Conservation (phyloP, 2,113 vertebrate species). For the Tauraco erythrolophus region DNA sequence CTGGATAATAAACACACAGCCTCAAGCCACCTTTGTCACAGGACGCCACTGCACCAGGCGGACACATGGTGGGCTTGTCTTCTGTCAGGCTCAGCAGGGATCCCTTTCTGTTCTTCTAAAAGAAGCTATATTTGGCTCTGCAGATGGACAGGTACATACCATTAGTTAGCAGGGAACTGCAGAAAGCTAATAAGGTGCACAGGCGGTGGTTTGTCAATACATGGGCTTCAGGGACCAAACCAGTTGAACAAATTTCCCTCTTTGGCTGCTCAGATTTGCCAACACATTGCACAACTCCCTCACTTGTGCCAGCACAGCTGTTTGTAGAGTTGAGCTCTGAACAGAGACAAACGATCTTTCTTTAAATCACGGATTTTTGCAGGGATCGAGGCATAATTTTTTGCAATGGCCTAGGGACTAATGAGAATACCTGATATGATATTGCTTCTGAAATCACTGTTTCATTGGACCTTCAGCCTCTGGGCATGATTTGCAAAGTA, state of each 20-base stretch:
- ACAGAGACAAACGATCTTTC: background rate
- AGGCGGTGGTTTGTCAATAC: background rate
- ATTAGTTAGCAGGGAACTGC: background rate
- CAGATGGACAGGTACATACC: background rate
- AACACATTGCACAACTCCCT: background rate
- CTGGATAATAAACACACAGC: background rate
- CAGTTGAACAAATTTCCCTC: background rate
- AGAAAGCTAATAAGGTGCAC: background rate
- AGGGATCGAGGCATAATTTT: background rate
- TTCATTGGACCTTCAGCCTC: background rate
- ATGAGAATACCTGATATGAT: background rate
- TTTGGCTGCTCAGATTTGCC: background rate
- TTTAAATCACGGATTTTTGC: background rate
- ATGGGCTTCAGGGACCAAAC: background rate
- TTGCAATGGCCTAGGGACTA: background rate
- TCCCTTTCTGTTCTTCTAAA: background rate
- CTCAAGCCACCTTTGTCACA: background rate
- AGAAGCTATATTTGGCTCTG: background rate
- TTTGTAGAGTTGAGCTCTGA: background rate
- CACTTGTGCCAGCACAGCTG: background rate
- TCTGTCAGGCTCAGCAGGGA: background rate
- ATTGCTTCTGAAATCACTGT: background rate
- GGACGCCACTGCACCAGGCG: background rate
- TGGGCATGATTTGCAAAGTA: background rate
- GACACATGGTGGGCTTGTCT: background rate